Evolutionary conservation across 2,888 invertebrate species (phyloP), one percentile per base, ranked within the genome.

Genomic region (Leptopilina drosophilae): DNA sequence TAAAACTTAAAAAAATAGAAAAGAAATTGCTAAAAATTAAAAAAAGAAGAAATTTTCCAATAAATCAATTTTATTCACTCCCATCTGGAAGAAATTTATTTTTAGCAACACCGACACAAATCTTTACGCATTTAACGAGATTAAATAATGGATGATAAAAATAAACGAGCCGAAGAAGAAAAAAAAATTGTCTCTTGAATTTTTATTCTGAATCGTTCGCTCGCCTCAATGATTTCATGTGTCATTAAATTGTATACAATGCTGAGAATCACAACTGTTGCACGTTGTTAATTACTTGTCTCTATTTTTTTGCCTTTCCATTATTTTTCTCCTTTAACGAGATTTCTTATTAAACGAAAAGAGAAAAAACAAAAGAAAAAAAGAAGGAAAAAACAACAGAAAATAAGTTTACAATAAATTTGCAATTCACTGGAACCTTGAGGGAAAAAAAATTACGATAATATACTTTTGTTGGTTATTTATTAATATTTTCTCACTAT

Each of bases 381-480:
- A 62, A 59, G n/a, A n/a, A n/a, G n/a, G n/a, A 59, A 15, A 59
- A 6, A 42, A 42, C 6, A 42, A 59, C 14, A n/a, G 20, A 66
- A 66, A 76, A 78, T 77, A 67, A 78, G 79, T 78, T 78, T 79
- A 80, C 40, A 78, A 69, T 79, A 56, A 79, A 65, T 76, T 76
- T 78, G 77, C 80, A 77, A 80, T 73, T 78, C 76, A 80, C 77
- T 80, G 59, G 62, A 76, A 80, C 80, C 79, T 79, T 79, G 81
- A 83, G 40, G 40, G 79, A 1, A 42, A 77, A 64, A 69, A 79
- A 33, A 33, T 33, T 33, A 79, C 76, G 9, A 77, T 77, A 83
- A 81, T 79, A 79, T 82, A 33, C 33, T 20, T 82, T 82, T 81
- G 67, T 80, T 81, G 82, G 77, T 64, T 77, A 64, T 80, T 80